Base-by-base conservation (phyloP, 1,140 invertebrate species). In the Drosophila yakuba region DNA sequence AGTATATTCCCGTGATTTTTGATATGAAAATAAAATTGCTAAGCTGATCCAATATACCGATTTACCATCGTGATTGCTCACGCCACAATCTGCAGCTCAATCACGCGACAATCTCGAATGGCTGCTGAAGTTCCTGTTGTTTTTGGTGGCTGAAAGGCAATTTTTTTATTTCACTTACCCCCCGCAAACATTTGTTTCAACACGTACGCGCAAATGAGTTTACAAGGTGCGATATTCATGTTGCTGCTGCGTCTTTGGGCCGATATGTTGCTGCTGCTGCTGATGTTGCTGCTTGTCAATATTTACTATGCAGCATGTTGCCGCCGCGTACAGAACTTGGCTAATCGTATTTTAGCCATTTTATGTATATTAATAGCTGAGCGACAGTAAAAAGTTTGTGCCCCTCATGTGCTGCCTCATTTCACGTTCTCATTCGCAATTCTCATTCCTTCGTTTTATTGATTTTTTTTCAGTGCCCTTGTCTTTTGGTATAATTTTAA, bases 101-200 rank as follows among this genome's bases (percentile, higher is more conserved):
- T 62, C 68, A 61, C 71, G 58, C 32, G 11, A 50, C 43, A 57
- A 59, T 59, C 73, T 59, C 73, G 10, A 75, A 47, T 12, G 43
- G 66, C 15, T n/a, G 20, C 28, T 51, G 58, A 59, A 55, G 73
- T 77, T 77, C 54, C 55, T 68, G 54, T 60, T 77, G 32, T 60
- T 77, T 77, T 76, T 69, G 10, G 28, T 43, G 59, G 36, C 64
- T 39, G 54, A 51, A 71, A n/a, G 68, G 52, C 64, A 50, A 50
- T 75, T 68, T 45, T 75, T 58, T 64, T 55, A 48, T 76, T 66
- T 76, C 44, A 39, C 14, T 78, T 74, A 76, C 90, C 77, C 85
- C 90, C 90, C 90, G 90, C 90, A 88, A 91, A 91, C 90, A 91
- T 91, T 91, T 91, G 90, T 91, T 91, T 91, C 90, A 91, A 91